These are phyloP conservation scores for Planococcus citri DNA, from an alignment of 1,140 invertebrate species.

Conservation along the genomic window DNA sequence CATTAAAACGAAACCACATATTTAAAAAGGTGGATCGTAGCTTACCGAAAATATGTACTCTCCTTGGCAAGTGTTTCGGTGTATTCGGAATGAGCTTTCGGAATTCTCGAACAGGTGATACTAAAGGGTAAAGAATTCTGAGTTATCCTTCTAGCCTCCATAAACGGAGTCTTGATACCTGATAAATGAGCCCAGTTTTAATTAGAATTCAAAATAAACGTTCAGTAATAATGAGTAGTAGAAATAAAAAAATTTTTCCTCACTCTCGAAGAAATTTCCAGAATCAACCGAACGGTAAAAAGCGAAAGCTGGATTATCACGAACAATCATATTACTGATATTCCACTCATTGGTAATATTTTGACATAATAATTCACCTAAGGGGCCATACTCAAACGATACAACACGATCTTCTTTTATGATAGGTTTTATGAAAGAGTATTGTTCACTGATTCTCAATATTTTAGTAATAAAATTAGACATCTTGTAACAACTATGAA, in stretches of 20 bases:
- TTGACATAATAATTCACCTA: conserved; percentile 39
- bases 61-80: background rate
- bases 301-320: conserved; percentile 40
- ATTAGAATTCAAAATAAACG: background rate
- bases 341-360: conserved; percentile 47
- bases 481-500: conserved; percentile 9
- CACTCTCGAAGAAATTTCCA: conserved; percentile 16
- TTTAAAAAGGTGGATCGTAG: background rate
- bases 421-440: conserved; percentile 32
- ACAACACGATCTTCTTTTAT: conserved; percentile 29
- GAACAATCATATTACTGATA: conserved; percentile 38
- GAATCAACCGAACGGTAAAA: conserved; percentile 21
- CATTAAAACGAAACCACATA: background rate
- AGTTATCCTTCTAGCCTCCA: conserved; percentile 22
- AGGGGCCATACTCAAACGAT: conserved; percentile 35
- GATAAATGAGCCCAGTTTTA: conserved; percentile 11
- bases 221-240: background rate
- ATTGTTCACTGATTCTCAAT: conserved; percentile 33
- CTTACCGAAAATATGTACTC: conserved; percentile 22
- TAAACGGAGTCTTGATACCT: conserved; percentile 26
- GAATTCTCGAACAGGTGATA: conserved; percentile 23
- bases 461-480: conserved; percentile 31
- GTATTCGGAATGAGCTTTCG: background rate
- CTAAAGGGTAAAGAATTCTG: conserved; percentile 24
- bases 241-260: background rate